A percentile compares a stretch with the other conserved stretches of the same genome.
phyloP scores from a whole-genome alignment of 2,888 invertebrate genomes.

The Microchrysa polita region DNA sequence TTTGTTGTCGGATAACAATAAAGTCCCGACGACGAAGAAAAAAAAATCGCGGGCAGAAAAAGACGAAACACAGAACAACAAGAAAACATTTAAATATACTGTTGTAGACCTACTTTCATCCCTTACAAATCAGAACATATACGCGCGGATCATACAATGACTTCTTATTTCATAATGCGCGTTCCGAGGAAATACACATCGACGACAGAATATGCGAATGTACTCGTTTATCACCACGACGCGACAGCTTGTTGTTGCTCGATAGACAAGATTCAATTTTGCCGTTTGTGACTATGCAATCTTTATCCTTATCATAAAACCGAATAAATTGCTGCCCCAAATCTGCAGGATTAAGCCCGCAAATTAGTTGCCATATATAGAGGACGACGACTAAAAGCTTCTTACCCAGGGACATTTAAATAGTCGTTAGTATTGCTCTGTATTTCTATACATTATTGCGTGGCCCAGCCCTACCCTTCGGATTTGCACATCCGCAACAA shows the following conservation, averaged over 20 bases:
- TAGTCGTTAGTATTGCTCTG: not conserved
- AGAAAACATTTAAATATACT: too few relatives aligned
- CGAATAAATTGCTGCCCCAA: conserved; percentile 14
- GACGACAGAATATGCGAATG: conserved; percentile 1
- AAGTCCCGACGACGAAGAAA: not conserved
- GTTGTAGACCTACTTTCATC: conserved; percentile 13
- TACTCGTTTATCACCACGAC: not conserved
- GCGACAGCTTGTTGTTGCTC: not conserved
- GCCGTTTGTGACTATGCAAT: conserved; percentile 7
- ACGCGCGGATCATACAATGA: not conserved
- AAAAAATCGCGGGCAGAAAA: not conserved
- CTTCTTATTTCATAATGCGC: not conserved
- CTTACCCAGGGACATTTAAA: conserved; percentile 1
- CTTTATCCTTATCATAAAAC: conserved; percentile 15
- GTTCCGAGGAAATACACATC: not conserved
- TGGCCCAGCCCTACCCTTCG: not conserved
- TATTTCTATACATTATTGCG: not conserved
- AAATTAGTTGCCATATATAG: conserved; percentile 17
- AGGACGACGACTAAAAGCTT: not conserved
- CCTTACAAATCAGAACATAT: not conserved
- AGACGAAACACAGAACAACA: not conserved
- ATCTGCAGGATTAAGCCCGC: not conserved
- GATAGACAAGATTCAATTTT: not conserved
- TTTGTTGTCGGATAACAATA: conserved; percentile 14
- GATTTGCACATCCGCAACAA: not conserved